Evolutionary conservation across 2,797 vertebrate species (phyloP).

Genomic region (Pipistrellus pipistrellus): DNA sequence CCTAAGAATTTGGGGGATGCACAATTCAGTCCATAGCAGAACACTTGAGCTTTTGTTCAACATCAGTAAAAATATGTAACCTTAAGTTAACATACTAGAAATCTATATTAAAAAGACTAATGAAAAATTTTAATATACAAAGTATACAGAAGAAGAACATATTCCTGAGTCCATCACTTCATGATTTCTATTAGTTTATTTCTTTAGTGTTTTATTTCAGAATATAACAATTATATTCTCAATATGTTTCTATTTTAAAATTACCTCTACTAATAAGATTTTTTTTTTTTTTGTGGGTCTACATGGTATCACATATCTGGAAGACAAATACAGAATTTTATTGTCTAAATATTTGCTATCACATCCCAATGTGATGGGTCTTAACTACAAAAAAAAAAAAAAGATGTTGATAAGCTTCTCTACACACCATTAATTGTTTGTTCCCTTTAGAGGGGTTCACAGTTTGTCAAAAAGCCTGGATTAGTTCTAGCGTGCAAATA

Average conservation of each 20-base stretch:
- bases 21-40: background rate
- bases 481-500: conserved; percentile 46
- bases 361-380: background rate
- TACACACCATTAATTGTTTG: conserved; percentile 14
- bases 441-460: background rate
- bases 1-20: background rate
- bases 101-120: background rate
- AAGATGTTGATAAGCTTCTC: background rate
- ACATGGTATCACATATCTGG: background rate
- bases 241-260: conserved; percentile 49
- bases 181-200: conserved; percentile 25
- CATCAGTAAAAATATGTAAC: background rate
- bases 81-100: conserved; percentile 27
- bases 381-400: background rate
- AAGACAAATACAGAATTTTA: background rate
- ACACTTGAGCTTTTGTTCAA: background rate
- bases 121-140: background rate
- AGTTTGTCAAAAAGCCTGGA: conserved; percentile 46
- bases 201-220: conserved; percentile 48
- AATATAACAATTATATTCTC: background rate
- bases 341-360: conserved; percentile 46
- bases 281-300: conserved; percentile 10
- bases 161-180: background rate
- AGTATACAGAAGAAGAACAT: background rate
- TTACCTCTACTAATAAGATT: conserved; percentile 10